phyloP scores from a whole-genome alignment of 2,113 vertebrate species.

The Syngnathoides biaculeatus region DNA sequence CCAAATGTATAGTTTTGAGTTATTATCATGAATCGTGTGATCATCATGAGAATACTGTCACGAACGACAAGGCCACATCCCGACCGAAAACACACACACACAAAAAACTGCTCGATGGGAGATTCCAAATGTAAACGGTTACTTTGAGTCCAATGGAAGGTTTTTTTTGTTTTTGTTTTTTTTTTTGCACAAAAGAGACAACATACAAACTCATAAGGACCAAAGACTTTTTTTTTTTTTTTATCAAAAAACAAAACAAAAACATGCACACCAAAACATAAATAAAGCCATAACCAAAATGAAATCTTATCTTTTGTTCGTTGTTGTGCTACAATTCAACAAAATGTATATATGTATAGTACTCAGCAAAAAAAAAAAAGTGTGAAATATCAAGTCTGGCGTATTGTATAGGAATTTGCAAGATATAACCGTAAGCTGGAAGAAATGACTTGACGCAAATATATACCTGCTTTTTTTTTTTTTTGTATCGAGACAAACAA shows the following conservation, averaged over 20 bases:
- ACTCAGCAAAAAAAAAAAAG: conserved; percentile 71
- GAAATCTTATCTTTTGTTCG: conserved; percentile 68
- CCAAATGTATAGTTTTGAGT: conserved; percentile 77
- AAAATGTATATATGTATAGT: conserved; percentile 34
- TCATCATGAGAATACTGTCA: conserved; percentile 89
- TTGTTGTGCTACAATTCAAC: conserved; percentile 74
- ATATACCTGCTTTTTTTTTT: conserved; percentile 56
- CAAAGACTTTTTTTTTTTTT: too few species aligned
- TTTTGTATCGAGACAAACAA: conserved; percentile 32
- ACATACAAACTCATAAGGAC: conserved; percentile 76
- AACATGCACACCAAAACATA: conserved; percentile 59
- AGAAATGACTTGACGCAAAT: conserved; percentile 80
- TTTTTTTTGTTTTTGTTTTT: conserved; percentile 45
- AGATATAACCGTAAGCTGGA: conserved; percentile 73
- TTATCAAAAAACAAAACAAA: conserved; percentile 27
- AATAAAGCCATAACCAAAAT: conserved; percentile 68
- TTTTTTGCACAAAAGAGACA: conserved; percentile 70
- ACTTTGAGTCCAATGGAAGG: conserved; percentile 41
- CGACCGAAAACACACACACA: conserved; percentile 71
- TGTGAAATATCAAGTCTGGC: conserved; percentile 69
- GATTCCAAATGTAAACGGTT: conserved; percentile 43
- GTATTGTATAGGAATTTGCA: conserved; percentile 40
- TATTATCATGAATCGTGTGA: conserved; percentile 73
- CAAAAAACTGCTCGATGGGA: conserved; percentile 15
- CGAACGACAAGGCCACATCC: conserved; percentile 90